phyloP scores from a whole-genome alignment of 2,797 vertebrate genomes.

The Lacerta agilis region DNA sequence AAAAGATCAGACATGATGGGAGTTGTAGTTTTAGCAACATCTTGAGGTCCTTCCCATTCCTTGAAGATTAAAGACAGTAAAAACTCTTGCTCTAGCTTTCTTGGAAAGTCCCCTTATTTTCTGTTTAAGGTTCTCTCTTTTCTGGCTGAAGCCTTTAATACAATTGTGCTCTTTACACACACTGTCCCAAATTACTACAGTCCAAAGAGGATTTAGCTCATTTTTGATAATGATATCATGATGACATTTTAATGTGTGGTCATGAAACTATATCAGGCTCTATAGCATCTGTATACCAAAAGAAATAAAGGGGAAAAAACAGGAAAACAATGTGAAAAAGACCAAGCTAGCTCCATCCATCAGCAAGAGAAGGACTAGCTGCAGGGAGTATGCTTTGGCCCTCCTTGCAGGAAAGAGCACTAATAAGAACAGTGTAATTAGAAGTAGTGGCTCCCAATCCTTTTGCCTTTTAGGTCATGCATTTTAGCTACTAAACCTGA shows the following conservation, averaged over 20 bases:
- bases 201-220: slow-evolving; percentile 21
- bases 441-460: no score
- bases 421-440: no score
- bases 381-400: no score
- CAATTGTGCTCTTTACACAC: background rate
- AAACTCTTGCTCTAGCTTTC: background rate
- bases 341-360: no score
- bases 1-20: no score
- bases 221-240: background rate
- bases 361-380: no score
- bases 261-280: slow-evolving; percentile 2
- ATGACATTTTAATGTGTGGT: background rate
- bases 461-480: no score
- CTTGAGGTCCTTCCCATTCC: background rate
- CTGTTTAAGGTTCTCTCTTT: background rate
- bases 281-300: background rate
- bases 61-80: background rate
- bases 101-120: background rate
- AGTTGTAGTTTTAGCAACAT: no score
- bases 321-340: background rate
- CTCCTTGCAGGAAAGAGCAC: no score
- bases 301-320: background rate
- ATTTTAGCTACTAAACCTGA: no score
- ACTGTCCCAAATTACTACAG: background rate
- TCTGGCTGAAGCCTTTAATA: background rate